phyloP scores from a whole-genome alignment of 37 sponge, comb jelly and placozoan species.

The Eunapius fragilis region DNA sequence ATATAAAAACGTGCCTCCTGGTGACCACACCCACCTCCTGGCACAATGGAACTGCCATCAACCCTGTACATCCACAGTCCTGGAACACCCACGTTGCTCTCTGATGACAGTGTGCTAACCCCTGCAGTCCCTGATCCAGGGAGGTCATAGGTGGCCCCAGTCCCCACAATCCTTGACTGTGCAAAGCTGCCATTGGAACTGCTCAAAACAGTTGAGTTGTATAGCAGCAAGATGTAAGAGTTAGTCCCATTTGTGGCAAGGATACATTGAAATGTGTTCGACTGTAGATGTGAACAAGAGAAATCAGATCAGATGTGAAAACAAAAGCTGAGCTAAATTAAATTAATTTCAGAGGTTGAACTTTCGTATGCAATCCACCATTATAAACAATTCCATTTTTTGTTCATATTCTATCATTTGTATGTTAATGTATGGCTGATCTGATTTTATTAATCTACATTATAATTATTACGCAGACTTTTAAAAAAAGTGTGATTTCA shows the following conservation, averaged over 20 bases:
- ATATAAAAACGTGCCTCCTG: background rate
- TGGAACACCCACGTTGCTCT: background rate
- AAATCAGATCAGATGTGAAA: no score
- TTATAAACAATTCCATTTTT: no score
- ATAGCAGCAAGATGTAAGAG: background rate
- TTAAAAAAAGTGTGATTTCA: no score
- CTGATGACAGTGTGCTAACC: background rate
- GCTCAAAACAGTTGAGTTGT: background rate
- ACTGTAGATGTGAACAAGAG: background rate
- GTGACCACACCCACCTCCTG: slow-evolving; percentile 2
- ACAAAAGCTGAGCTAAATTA: no score
- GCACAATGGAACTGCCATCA: background rate
- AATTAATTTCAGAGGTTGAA: no score
- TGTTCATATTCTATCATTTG: no score
- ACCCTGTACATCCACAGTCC: slow-evolving; percentile 14
- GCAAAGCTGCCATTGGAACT: background rate
- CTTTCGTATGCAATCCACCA: no score
- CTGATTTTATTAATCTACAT: no score
- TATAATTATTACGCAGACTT: no score
- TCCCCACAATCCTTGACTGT: background rate
- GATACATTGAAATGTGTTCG: slow-evolving; percentile 7
- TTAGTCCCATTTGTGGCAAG: background rate
- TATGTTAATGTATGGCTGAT: no score
- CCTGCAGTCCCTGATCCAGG: slow-evolving; percentile 7
- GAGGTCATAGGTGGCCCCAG: background rate